Evolutionary conservation across 2,888 invertebrate species (phyloP), one percentile per base, ranked within the genome.

Genomic region (Arge pagana): DNA sequence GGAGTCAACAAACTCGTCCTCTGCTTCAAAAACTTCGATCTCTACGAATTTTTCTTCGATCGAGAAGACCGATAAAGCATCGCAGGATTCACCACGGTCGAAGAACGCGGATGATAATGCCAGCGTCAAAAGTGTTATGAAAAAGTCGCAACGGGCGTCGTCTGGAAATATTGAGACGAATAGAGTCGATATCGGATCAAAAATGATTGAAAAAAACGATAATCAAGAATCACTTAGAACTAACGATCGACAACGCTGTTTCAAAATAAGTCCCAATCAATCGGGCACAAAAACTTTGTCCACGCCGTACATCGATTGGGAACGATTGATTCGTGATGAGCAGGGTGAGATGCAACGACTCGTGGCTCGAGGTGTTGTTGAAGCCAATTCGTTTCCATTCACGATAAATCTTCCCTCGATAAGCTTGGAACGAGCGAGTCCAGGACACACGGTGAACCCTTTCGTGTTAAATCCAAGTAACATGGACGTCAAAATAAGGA

Each of bases 401-500:
- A 67, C 69, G 3, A 55, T 76, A 1, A 63, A 61, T 50, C 55
- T 76, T 13, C 74, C 75, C 3, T 67, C 72, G 1, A 68, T 76
- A 35, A 68, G 61, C 23, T 58, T 70, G 28, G 73, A 76, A 58
- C 60, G 66, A 19, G 67, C 67, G 41, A 66, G 67, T 19, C 70
- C 72, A 0, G 69, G 68, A n/a, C 70, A 70, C 10, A 60, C 68
- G 3, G 54, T 67, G 13, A 72, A 67, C 45, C 73, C 71, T 0
- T 73, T 73, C 33, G 53, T 72, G 19, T 23, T 74, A 1, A 72
- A 69, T 37, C 68, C 77, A 3, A 71, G 72, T 21, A 81, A 81
- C 11, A 77, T 81, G 50, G 72, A 67, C 16, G 79, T 79, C 3
- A 71, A 67, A 31, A 76, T 82, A 39, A 76, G 74, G 62, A 74